phyloP scores from a whole-genome alignment of 1,140 invertebrate genomes.

The Drosophila pectinifera region DNA sequence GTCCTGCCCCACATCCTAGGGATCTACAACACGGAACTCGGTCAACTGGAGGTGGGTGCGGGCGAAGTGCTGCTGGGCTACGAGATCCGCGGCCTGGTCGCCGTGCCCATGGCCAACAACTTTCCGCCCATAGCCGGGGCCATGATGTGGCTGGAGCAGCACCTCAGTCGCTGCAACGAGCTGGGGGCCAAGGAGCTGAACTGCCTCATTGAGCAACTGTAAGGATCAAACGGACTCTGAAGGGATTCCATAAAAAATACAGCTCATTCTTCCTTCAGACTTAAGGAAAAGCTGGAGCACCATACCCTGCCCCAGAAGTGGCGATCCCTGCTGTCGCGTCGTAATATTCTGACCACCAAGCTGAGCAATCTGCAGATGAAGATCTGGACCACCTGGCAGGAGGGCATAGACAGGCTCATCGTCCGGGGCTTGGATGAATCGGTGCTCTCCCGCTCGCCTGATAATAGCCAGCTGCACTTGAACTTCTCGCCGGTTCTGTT shows the following conservation, averaged over 20 bases:
- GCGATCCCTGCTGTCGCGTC: constrained; percentile 55
- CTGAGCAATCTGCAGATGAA: constrained; percentile 75
- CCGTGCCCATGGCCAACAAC: constrained; percentile 86
- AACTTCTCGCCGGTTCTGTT: constrained; percentile 75
- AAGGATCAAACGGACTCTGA: constrained; percentile 6
- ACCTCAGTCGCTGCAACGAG: constrained; percentile 66
- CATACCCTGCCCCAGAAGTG: constrained; percentile 42
- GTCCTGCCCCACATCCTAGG: constrained; percentile 69
- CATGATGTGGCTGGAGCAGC: constrained; percentile 89
- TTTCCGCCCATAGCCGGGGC: constrained; percentile 90
- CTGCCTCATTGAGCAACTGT: constrained; percentile 60
- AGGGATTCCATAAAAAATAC: neutral
- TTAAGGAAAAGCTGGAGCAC: constrained; percentile 41
- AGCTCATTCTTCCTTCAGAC: constrained; percentile 11
- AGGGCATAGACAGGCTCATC: constrained; percentile 67
- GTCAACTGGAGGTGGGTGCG: constrained; percentile 68
- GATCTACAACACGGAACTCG: constrained; percentile 65
- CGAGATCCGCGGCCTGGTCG: constrained; percentile 60
- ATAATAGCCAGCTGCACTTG: constrained; percentile 37
- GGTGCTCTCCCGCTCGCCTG: constrained; percentile 36
- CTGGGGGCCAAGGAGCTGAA: constrained; percentile 62
- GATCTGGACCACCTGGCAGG: constrained; percentile 77
- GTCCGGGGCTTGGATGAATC: constrained; percentile 60
- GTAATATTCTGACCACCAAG: constrained; percentile 76
- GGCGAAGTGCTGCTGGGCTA: constrained; percentile 54